phyloP scores from a whole-genome alignment of 2,888 invertebrate species.

The Platycnemis pennipes region DNA sequence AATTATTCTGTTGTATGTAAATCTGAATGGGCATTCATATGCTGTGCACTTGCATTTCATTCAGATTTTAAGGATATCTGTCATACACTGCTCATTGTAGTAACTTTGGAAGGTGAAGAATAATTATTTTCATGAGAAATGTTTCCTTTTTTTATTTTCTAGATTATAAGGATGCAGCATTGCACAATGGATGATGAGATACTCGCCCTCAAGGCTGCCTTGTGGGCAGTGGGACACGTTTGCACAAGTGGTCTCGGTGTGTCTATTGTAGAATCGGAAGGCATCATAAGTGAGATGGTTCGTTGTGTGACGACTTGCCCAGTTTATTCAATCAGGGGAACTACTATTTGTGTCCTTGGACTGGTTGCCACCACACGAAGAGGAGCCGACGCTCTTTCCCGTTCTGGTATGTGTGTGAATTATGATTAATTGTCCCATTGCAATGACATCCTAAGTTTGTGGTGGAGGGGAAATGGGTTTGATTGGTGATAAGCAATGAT shows the following conservation, averaged over 20 bases:
- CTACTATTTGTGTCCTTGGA: constrained; percentile 93
- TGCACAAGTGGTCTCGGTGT: constrained; percentile 89
- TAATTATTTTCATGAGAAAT: no score
- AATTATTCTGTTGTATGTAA: no score
- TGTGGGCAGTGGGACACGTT: constrained; percentile 94
- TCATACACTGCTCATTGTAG: no score
- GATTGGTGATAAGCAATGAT: no score
- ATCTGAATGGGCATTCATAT: no score
- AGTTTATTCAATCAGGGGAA: constrained; percentile 93
- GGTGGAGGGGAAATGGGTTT: no score
- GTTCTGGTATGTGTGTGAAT: constrained; percentile 81
- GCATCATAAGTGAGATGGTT: constrained; percentile 78
- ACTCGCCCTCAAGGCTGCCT: constrained; percentile 90
- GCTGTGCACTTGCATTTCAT: no score
- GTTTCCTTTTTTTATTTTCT: constrained; percentile 70
- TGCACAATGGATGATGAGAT: constrained; percentile 86
- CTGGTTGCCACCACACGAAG: constrained; percentile 91
- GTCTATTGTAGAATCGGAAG: constrained; percentile 84
- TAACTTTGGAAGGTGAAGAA: no score
- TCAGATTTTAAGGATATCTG: no score
- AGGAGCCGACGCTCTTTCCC: constrained; percentile 89
- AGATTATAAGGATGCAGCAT: constrained; percentile 79
- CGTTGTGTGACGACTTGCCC: constrained; percentile 79
- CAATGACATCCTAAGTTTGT: no score
- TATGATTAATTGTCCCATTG: constrained; percentile 36